Evolutionary conservation across 2,888 invertebrate genomes (phyloP).

Genomic region (Spicauda simplicius): DNA sequence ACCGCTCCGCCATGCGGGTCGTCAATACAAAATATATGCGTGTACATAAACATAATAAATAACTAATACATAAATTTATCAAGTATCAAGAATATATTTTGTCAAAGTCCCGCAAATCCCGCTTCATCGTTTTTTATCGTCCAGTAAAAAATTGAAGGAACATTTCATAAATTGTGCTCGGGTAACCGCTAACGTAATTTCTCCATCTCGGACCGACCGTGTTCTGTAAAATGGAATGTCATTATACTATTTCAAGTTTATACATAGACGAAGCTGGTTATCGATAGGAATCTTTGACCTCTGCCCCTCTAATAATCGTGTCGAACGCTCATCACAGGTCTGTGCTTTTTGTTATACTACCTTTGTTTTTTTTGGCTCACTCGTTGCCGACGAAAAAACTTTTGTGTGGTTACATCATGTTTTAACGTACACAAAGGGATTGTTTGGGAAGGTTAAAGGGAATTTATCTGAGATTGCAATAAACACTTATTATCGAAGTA

Average conservation of each 20-base stretch:
- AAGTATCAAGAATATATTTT: background rate
- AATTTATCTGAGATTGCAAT: slow-evolving; percentile 62
- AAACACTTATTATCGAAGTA: slow-evolving; percentile 79
- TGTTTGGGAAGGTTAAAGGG: slow-evolving; percentile 18
- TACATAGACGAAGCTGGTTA: slow-evolving; percentile 48
- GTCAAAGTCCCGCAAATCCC: background rate
- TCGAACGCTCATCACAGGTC: slow-evolving; percentile 62
- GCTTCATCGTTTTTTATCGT: background rate
- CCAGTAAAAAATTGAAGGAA: slow-evolving; percentile 22
- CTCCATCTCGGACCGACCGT: slow-evolving; percentile 36
- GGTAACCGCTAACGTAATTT: slow-evolving; percentile 34
- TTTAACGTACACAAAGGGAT: slow-evolving; percentile 1
- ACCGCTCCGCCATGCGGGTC: too few species aligned
- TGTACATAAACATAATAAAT: too few species aligned
- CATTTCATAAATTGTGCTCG: slow-evolving; percentile 21
- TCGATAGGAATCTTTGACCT: slow-evolving; percentile 75
- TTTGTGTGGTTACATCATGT: slow-evolving; percentile 20
- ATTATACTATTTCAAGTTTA: slow-evolving; percentile 43
- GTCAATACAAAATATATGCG: too few species aligned
- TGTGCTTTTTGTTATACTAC: slow-evolving; percentile 52
- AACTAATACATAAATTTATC: too few species aligned
- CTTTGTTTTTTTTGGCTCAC: slow-evolving; percentile 21
- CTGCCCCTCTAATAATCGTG: slow-evolving; percentile 74
- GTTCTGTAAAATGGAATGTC: slow-evolving; percentile 44
- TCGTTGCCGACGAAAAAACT: slow-evolving; percentile 4